Evolutionary conservation across 2,113 vertebrate genomes (phyloP).

Genomic region (Tylochromis polylepis): DNA sequence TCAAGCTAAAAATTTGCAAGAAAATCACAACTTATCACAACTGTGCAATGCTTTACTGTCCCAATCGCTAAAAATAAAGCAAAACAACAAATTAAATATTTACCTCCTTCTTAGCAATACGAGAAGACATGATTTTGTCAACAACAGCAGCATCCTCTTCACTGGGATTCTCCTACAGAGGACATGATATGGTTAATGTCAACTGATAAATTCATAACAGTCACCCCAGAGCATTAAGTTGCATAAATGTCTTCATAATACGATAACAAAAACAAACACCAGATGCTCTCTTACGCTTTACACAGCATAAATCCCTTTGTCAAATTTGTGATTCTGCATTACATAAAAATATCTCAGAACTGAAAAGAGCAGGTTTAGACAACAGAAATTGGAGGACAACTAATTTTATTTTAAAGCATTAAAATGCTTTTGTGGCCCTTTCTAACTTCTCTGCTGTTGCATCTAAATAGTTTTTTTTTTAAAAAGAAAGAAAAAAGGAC

Average conservation of each 20-base stretch:
- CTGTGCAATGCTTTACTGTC: neutral
- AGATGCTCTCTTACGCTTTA: neutral
- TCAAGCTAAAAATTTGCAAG: neutral
- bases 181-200: neutral
- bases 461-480: neutral
- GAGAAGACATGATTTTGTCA: constrained; percentile 95
- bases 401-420: neutral
- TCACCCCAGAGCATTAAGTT: neutral
- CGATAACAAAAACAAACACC: neutral
- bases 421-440: neutral
- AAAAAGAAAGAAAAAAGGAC: neutral
- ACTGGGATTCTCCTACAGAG: constrained; percentile 89
- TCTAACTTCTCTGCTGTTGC: neutral
- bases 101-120: constrained; percentile 92
- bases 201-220: neutral
- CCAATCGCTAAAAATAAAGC: neutral
- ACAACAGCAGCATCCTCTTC: constrained; percentile 98
- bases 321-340: neutral
- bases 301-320: neutral
- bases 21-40: neutral
- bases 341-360: neutral
- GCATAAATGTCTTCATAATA: neutral
- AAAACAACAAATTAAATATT: neutral
- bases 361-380: neutral
- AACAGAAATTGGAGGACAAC: neutral